Base-by-base conservation (phyloP, 30 jellyfish, hydroid and myxozoan genomes). In the Turritopsis rubra region DNA sequence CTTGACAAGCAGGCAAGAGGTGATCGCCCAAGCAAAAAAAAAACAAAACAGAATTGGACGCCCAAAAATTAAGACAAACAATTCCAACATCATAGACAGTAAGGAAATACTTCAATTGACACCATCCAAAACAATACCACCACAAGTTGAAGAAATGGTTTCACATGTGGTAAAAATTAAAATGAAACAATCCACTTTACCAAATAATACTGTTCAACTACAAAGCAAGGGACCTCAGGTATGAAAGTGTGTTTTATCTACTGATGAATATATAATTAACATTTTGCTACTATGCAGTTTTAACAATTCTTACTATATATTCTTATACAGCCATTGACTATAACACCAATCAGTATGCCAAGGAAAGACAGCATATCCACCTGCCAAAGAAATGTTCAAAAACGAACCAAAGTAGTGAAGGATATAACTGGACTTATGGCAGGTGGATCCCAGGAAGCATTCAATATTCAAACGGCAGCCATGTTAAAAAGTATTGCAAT, bases 181-280 rank as follows among this genome's bases (percentile, higher is more conserved):
- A 66, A 66, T 66, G 29, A 66, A 66, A 66, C 76, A 66, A 66
- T 66, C 76, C 9, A 66, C 17, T 3, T 66, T 66, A 66, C 76
- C 76, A 66, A 66, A 66, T 66, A 7, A 66, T 3, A 66, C 76
- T 26, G 4, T 66, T 66, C 76, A 66, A 66, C 17, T 66, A 8
- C 76, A 21, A 21, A 66, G 9, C 27, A 66, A 66, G 29, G 76
- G 17, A 21, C 72, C 76, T 21, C 76, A 3, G 76, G 76, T 66
- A 66, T 3, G 27, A 21, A 7, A 9, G 8, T 66, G 27, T 66
- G 16, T 26, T 21, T 3, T 1, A 21, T 66, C 29, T 16, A 18
- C 72, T 54, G 72, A 66, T 21, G 8, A 66, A 66, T 17, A 66
- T 8, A 21, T 3, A 66, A 21, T 21, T 66, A 21, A 16, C 72